phyloP scores from a whole-genome alignment of 2,113 vertebrate species.

The Mus spicilegus region DNA sequence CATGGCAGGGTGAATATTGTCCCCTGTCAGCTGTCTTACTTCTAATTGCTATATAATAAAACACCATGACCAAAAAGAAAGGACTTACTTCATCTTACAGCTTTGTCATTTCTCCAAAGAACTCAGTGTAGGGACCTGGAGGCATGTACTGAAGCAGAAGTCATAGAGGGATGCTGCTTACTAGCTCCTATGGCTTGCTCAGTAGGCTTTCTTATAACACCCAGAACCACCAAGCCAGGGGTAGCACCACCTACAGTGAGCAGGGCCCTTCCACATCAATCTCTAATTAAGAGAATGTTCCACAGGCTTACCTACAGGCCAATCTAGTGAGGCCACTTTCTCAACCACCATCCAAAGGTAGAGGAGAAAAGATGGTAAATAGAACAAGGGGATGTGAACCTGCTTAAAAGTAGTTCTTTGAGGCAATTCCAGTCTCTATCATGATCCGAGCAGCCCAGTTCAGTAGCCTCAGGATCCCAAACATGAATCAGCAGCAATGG shows the following conservation, averaged over 20 bases:
- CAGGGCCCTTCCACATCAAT: not conserved
- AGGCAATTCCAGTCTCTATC: too few species aligned
- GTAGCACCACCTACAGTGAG: not conserved
- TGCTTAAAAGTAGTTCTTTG: too few species aligned
- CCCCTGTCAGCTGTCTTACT: not conserved
- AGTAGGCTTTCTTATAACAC: not conserved
- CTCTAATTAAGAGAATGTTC: not conserved
- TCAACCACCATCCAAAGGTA: not conserved
- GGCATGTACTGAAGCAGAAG: not conserved
- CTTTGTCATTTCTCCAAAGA: not conserved
- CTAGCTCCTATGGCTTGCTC: not conserved
- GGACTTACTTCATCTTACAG: not conserved
- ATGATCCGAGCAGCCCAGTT: too few species aligned
- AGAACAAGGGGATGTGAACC: too few species aligned
- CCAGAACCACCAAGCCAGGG: not conserved
- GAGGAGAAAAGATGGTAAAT: too few species aligned
- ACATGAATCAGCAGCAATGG: too few species aligned
- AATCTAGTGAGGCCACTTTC: not conserved
- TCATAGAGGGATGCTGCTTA: not conserved
- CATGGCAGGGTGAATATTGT: fast-evolving
- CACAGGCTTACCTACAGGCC: not conserved
- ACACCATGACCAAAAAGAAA: not conserved
- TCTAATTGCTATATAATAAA: not conserved
- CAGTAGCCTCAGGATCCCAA: too few species aligned
- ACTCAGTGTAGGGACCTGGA: not conserved